A percentile compares a stretch with the other conserved stretches of the same genome.
Evolutionary conservation across 2,888 invertebrate genomes (phyloP).

Genomic region (Drosophila mulleri): DNA sequence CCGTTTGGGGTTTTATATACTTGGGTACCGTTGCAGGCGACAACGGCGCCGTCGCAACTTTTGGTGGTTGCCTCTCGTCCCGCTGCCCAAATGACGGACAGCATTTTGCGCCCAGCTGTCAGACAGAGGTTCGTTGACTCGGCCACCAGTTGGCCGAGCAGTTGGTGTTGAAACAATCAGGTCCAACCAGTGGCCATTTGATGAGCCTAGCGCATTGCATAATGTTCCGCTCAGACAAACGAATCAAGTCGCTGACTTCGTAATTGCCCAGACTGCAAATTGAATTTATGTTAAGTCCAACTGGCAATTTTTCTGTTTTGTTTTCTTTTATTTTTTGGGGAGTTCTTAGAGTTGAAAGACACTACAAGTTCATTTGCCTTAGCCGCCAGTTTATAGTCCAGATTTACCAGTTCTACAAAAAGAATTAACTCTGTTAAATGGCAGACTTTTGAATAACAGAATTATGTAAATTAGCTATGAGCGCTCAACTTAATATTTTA

Average conservation of each 20-base stretch:
- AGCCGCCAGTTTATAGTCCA: conserved; percentile 18
- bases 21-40: conserved; percentile 62
- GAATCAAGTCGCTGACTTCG: conserved; percentile 34
- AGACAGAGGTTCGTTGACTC: conserved; percentile 68
- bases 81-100: conserved; percentile 38
- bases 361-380: conserved; percentile 16
- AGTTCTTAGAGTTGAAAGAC: background rate
- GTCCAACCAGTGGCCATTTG: conserved; percentile 60
- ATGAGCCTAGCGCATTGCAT: conserved; percentile 61
- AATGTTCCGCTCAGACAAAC: conserved; percentile 41
- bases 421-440: background rate
- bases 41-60: conserved; percentile 6
- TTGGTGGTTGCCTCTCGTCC: conserved; percentile 7
- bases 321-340: background rate
- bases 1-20: conserved; percentile 59
- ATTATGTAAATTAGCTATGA: conserved; percentile 13
- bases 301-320: conserved; percentile 37
- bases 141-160: conserved; percentile 15
- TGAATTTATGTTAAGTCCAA: conserved; percentile 45
- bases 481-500: background rate
- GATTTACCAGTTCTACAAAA: background rate
- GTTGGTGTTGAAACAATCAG: conserved; percentile 76
- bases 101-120: conserved; percentile 36
- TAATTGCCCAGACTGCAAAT: conserved; percentile 53
- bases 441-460: background rate